Percentiles rank a stretch among this genome's conserved stretches.
Evolutionary conservation across 2,797 vertebrate species (phyloP).

Genomic region (Paratrypauchen microcephalus): DNA sequence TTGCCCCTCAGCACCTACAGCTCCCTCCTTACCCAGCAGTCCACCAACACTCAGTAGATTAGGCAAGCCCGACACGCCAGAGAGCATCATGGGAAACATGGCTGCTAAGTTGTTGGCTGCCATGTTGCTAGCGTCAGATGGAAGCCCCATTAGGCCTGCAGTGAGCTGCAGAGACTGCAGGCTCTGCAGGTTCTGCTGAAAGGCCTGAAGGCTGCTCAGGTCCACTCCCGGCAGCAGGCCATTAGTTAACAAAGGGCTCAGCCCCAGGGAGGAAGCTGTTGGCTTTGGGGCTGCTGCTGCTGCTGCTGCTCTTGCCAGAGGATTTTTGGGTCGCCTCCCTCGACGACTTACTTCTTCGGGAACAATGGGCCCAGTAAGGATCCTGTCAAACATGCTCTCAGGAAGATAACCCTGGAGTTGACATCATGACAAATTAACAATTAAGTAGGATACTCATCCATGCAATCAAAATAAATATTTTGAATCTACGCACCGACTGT

Average conservation of each 20-base stretch:
- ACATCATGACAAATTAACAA: not conserved
- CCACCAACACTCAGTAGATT: constrained; percentile 89
- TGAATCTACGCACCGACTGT: constrained; percentile 87
- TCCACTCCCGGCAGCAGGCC: constrained; percentile 91
- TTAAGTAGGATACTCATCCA: not conserved
- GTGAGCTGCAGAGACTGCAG: constrained; percentile 95
- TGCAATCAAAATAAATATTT: not conserved
- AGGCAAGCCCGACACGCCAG: constrained; percentile 91
- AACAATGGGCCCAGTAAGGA: constrained; percentile 95
- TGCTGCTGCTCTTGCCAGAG: constrained; percentile 80
- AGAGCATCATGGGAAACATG: constrained; percentile 98
- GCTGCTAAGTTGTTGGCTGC: constrained; percentile 87
- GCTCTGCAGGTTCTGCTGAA: constrained; percentile 95
- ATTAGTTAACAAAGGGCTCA: constrained; percentile 87
- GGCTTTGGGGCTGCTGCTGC: constrained; percentile 70
- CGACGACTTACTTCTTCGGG: constrained; percentile 95
- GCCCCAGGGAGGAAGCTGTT: constrained; percentile 62
- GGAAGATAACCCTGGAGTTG: constrained; percentile 90
- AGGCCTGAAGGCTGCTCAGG: constrained; percentile 88
- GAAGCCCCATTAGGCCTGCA: constrained; percentile 91
- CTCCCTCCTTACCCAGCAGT: constrained; percentile 83
- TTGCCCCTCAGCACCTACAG: constrained; percentile 73
- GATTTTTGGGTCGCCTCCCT: constrained; percentile 93
- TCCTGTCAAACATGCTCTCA: constrained; percentile 95
- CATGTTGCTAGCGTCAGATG: constrained; percentile 80